These are phyloP conservation scores for Canis aureus DNA, from an alignment of 2,113 vertebrate genomes.

Conservation along the genomic window DNA sequence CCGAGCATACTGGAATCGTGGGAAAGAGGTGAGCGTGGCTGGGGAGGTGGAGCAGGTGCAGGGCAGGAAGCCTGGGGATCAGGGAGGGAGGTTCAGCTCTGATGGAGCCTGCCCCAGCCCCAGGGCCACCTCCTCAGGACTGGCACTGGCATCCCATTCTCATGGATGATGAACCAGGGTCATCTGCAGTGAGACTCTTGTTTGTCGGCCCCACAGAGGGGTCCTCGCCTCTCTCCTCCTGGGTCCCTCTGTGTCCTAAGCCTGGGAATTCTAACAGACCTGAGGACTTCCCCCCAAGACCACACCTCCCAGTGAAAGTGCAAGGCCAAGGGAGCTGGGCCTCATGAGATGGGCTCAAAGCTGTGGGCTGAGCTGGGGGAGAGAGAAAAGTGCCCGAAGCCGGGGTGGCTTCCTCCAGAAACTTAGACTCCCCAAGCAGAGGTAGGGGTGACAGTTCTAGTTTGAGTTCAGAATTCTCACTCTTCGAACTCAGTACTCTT, in stretches of 20 bases:
- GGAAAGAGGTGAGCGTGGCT: not conserved
- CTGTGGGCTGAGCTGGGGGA: not conserved
- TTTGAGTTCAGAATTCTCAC: too few relatives aligned
- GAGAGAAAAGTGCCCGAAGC: not conserved
- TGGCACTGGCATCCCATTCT: not conserved
- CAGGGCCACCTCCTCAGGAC: not conserved
- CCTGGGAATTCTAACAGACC: not conserved
- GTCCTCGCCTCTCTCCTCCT: not conserved
- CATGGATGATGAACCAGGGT: not conserved
- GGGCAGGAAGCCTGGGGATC: rapidly evolving
- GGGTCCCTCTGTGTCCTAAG: not conserved
- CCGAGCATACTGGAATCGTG: rapidly evolving
- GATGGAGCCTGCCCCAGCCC: too few relatives aligned
- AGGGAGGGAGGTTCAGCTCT: not conserved
- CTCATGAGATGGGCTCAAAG: too few relatives aligned
- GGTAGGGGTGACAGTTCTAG: rapidly evolving
- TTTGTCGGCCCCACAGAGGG: rapidly evolving
- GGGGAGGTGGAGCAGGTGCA: rapidly evolving
- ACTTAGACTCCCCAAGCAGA: not conserved
- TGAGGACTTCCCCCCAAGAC: not conserved
- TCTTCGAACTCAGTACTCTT: not conserved
- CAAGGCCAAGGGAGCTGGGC: rapidly evolving
- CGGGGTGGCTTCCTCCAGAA: not conserved
- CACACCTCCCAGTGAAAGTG: not conserved
- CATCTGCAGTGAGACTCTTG: rapidly evolving